Base-by-base conservation (phyloP, 2,113 vertebrate species). In the Apeltes quadracus region DNA sequence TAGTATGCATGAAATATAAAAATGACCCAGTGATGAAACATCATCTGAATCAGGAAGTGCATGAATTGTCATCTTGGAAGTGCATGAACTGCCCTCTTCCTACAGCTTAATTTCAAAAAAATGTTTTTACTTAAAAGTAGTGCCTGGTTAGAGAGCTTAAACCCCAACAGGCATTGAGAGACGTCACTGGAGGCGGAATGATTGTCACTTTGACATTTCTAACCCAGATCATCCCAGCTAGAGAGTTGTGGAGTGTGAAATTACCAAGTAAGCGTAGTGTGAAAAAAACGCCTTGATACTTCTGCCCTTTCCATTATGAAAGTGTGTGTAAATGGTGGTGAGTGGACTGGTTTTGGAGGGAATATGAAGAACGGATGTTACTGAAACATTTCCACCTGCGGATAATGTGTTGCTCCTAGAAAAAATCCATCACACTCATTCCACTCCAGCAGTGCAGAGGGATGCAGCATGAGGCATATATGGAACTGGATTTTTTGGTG, bases 191-290 rank as follows among this genome's bases (percentile, higher is more conserved):
- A 59, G 3, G 58, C 25, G 50, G 32, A 54, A 32, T 71, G 63
- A 76, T 68, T 76, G 51, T 70, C 44, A 59, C 56, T 75, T 61
- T 46, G 55, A 61, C 32, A 50, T 70, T 70, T 75, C 72, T 76
- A 73, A 69, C 43, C 50, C 22, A 73, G 78, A 76, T 79, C 79
- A 77, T 68, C 44, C 56, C 5, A 61, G 43, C 41, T 32, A 66
- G 65, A 57, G 62, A 61, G 75, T 39, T 72, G 68, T 44, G 54
- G 34, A 76, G 56, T 71, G 75, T 81, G 69, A 79, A 85, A 85
- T 85, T 73, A 75, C 71, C 55, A 46, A 62, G 16, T 29, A 65
- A n/a, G 36, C 58, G 59, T 64, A 11, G 62, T 62, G 41, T 62
- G 81, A 85, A 38, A 51, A 55, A 70, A 34, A 53, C 38, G 32